Evolutionary conservation across 2,888 invertebrate genomes (phyloP).

Genomic region (Apocheima hispidaria): DNA sequence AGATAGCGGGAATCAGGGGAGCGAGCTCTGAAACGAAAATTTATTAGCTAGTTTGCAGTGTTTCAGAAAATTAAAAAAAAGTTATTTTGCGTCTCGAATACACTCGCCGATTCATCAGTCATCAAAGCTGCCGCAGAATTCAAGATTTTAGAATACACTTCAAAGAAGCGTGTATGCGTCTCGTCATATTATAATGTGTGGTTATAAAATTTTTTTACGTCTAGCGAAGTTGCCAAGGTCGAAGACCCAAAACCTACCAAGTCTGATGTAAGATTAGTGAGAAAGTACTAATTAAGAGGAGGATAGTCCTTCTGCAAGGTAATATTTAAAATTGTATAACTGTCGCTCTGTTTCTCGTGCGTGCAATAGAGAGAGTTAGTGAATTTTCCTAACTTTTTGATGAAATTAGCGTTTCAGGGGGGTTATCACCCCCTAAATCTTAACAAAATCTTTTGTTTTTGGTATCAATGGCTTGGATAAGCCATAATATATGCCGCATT

Average conservation of each 20-base stretch:
- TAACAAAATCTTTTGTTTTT: no score
- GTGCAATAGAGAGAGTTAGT: no score
- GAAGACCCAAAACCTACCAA: conserved; percentile 22
- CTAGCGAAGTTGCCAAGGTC: conserved; percentile 17
- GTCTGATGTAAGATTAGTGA: background rate
- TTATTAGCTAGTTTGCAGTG: background rate
- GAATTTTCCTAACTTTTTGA: no score
- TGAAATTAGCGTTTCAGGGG: no score
- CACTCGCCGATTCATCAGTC: conserved; percentile 6
- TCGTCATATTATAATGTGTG: conserved; percentile 26
- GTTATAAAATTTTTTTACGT: conserved; percentile 27
- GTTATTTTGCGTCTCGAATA: background rate
- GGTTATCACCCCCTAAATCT: no score
- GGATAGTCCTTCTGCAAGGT: no score
- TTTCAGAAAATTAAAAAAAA: background rate
- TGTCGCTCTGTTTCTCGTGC: no score
- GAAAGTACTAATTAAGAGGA: no score
- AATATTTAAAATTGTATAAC: no score
- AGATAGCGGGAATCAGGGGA: no score
- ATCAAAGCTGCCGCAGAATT: conserved; percentile 23
- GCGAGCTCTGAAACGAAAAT: background rate
- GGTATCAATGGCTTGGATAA: no score
- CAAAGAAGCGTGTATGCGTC: conserved; percentile 24
- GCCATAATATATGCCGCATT: no score
- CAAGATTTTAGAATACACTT: conserved; percentile 25